Conservation (phyloP, 2,888 invertebrate species). For the Pristionchus mayeri region DNA sequence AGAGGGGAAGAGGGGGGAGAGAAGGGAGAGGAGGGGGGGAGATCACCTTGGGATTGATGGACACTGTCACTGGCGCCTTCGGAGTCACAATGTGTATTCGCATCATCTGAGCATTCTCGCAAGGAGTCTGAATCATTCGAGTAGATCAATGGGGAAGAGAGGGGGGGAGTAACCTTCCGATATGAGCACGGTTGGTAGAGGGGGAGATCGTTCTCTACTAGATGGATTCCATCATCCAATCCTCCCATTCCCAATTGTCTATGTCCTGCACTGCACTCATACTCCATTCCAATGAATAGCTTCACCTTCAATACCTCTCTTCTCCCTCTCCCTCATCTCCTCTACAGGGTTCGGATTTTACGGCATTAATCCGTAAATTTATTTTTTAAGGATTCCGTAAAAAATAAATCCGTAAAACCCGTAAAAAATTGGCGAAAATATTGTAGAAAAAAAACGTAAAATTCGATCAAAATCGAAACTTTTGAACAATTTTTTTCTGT, state of each 20-base stretch:
- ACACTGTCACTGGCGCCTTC: constrained; percentile 91
- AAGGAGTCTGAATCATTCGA: constrained; percentile 48
- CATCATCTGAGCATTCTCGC: constrained; percentile 83
- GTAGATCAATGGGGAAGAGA: background rate
- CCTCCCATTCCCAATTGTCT: constrained; percentile 85
- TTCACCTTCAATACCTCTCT: constrained; percentile 57
- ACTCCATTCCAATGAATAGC: constrained; percentile 91
- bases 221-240: constrained; percentile 66
- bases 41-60: constrained; percentile 85
- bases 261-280: constrained; percentile 98
- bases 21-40: background rate
- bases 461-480: too few species aligned
- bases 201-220: constrained; percentile 90
- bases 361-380: too few species aligned
- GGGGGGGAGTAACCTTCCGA: constrained; percentile 77
- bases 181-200: constrained; percentile 90
- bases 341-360: too few species aligned
- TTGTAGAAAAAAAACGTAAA: too few species aligned
- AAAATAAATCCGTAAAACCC: too few species aligned
- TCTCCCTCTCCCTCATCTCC: too few species aligned
- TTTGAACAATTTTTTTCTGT: too few species aligned
- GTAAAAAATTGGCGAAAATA: too few species aligned
- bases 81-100: constrained; percentile 89
- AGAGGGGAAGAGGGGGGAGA: background rate
- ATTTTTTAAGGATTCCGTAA: too few species aligned